Base-by-base conservation (phyloP, 2,797 vertebrate genomes). In the Phataginus tetradactyla region DNA sequence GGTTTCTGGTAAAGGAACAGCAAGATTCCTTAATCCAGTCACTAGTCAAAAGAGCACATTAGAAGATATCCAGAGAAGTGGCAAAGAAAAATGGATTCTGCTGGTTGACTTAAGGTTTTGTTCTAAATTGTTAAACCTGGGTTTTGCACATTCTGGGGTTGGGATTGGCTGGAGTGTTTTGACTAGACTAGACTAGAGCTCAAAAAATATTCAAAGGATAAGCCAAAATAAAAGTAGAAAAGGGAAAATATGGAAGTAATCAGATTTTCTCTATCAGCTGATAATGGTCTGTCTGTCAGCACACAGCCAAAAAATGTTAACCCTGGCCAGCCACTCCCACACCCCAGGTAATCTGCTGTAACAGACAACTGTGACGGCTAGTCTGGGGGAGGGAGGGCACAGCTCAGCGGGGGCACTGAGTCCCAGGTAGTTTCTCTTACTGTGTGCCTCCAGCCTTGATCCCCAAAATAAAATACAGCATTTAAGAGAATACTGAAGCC, bases 191-290 rank as follows among this genome's bases (percentile, higher is more conserved):
- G 83, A 91, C 59, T 14, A 86, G 66, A 87, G 85, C 92, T 96
- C 90, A 86, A 93, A 83, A 86, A 89, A 71, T 80, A 77, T 87
- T 94, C 77, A 45, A 93, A 95, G 92, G 94, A 72, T 80, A 94
- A 92, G 69, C 92, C 96, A 95, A 95, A 95, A 95, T 80, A 91
- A 97, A 94, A 95, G 72, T 17, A 83, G 85, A 71, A 95, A 91
- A 80, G 42, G 51, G 86, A 49, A 95, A 96, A 92, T 96, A 63
- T 97, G 97, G 97, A 98, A 97, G 68, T 94, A 94, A 97, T 96
- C 96, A 97, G 81, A 92, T 95, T 75, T 94, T 90, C 97, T 88
- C 0, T 95, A 96, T 95, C 96, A 95, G 86, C 94, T 97, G 96
- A 96, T 95, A 95, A 93, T 69, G 61, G 87, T 75, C 79, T 63